Conservation (phyloP, 2,888 invertebrate species). For the Acrobeloides nanus region DNA sequence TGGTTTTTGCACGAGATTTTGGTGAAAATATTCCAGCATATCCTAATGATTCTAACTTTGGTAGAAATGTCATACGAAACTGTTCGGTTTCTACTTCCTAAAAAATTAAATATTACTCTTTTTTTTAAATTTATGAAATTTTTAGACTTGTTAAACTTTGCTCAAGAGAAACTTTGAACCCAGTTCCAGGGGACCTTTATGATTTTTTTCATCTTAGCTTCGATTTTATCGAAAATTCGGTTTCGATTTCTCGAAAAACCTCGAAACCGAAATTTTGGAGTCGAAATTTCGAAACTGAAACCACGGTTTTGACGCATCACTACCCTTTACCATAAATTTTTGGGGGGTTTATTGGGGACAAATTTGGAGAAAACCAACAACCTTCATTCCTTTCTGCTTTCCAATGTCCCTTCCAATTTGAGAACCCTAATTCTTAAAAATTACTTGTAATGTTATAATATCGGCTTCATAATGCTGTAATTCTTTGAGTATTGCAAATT, state of each 20-base stretch:
- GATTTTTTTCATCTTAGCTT: slow-evolving; percentile 3
- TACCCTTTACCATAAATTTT: too few species aligned
- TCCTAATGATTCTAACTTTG: slow-evolving; percentile 79
- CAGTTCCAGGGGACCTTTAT: too few species aligned
- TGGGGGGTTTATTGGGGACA: too few species aligned
- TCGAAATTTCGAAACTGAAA: too few species aligned
- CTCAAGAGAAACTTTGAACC: slow-evolving; percentile 1
- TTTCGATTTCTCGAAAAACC: not conserved
- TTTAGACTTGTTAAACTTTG: not conserved
- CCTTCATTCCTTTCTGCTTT: too few species aligned
- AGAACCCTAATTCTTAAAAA: too few species aligned
- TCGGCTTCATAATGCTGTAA: slow-evolving; percentile 91
- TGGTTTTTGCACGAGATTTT: slow-evolving; percentile 94
- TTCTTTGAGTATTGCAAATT: slow-evolving; percentile 85
- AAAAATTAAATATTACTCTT: slow-evolving; percentile 35
- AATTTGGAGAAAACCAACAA: too few species aligned
- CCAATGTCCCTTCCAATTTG: slow-evolving; percentile 11
- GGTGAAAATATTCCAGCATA: slow-evolving; percentile 88
- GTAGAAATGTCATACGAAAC: slow-evolving; percentile 90
- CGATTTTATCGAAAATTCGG: too few species aligned
- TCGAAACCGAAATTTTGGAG: too few species aligned
- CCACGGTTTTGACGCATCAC: too few species aligned
- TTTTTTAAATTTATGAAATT: not conserved
- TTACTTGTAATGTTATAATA: slow-evolving; percentile 76
- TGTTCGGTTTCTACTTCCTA: slow-evolving; percentile 99